Conservation (phyloP, 2,888 invertebrate genomes). For the Erebia ligea region DNA sequence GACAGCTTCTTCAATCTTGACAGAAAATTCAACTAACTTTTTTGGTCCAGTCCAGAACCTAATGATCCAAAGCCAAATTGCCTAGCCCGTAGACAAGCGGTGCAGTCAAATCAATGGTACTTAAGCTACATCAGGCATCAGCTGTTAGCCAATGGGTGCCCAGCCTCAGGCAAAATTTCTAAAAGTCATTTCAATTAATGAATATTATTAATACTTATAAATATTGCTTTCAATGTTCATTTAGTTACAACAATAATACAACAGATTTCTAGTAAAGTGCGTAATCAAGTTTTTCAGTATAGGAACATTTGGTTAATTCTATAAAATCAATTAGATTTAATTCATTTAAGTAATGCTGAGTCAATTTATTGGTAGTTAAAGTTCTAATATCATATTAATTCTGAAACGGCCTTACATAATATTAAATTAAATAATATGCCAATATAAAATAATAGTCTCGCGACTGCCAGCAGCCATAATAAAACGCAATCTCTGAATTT, state of each 20-base stretch:
- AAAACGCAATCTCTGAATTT: conserved; percentile 45
- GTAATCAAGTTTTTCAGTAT: conserved; percentile 22
- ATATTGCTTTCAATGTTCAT: conserved; percentile 31
- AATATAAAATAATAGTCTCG: conserved; percentile 44
- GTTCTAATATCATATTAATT: conserved; percentile 23
- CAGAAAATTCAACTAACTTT: no score
- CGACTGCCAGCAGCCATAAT: conserved; percentile 63
- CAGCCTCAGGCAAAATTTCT: neutral
- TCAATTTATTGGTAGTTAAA: conserved; percentile 20
- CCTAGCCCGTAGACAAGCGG: no score
- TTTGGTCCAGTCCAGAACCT: no score
- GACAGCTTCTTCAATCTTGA: no score
- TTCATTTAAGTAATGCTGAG: conserved; percentile 9
- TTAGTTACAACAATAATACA: conserved; percentile 23
- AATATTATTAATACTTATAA: conserved; percentile 11
- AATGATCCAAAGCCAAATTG: no score
- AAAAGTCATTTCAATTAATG: neutral
- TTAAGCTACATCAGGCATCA: no score
- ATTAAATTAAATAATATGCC: conserved; percentile 21
- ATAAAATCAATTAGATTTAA: conserved; percentile 3
- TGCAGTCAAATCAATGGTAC: no score
- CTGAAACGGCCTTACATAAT: conserved; percentile 31
- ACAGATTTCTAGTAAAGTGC: conserved; percentile 21
- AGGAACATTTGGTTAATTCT: conserved; percentile 31
- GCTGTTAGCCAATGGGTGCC: no score